phyloP scores from a whole-genome alignment of 2,888 invertebrate species.

The Pammene aurita region DNA sequence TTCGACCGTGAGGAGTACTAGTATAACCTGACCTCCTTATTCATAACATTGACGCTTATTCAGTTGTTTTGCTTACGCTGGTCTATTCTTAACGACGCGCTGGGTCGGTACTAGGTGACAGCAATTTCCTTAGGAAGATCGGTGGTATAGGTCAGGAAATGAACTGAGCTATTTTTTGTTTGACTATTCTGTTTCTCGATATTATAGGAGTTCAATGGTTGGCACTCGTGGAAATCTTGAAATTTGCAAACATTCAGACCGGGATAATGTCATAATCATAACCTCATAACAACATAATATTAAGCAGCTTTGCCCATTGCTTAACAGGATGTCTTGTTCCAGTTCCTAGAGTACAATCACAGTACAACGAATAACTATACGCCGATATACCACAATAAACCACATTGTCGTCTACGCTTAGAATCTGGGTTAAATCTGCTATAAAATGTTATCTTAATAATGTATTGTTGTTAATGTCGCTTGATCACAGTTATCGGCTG shows the following conservation, averaged over 20 bases:
- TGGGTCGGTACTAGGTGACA: no score
- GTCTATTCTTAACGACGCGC: no score
- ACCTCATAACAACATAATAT: no score
- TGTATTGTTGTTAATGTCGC: slow-evolving; percentile 48
- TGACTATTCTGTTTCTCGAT: no score
- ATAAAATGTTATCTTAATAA: slow-evolving; percentile 68
- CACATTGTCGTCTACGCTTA: slow-evolving; percentile 47
- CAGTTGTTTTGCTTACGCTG: no score
- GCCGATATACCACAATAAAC: slow-evolving; percentile 28
- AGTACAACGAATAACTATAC: slow-evolving; percentile 25
- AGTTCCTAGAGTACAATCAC: slow-evolving; percentile 32
- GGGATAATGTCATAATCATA: slow-evolving; percentile 34
- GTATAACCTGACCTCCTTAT: no score
- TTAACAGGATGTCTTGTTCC: slow-evolving; percentile 35
- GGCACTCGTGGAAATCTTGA: background rate
- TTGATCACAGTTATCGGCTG: slow-evolving; percentile 30
- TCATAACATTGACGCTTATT: no score
- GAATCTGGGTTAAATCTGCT: slow-evolving; percentile 64
- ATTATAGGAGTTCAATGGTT: background rate
- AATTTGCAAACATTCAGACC: slow-evolving; percentile 31
- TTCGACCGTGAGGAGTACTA: no score
- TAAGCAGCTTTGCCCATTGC: slow-evolving; percentile 19
- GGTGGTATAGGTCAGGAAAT: no score
- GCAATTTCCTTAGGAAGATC: no score
- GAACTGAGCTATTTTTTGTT: no score